Evolutionary conservation across 92 coral and sea anemone species (phyloP).

Genomic region (Porites lobata): DNA sequence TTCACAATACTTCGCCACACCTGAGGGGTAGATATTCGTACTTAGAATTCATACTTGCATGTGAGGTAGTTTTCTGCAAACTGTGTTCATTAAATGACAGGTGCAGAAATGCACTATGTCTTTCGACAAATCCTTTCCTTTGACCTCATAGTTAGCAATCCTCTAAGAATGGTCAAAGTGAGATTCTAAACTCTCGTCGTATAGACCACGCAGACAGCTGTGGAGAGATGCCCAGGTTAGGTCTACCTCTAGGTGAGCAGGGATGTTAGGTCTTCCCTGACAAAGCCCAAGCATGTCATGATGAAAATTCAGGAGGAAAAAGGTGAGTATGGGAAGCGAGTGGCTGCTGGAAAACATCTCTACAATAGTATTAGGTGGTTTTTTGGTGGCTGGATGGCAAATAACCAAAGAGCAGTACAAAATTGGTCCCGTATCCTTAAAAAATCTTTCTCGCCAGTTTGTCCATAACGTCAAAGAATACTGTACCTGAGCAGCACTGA

Average conservation of each 20-base stretch:
- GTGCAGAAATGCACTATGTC: neutral
- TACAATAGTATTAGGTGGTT: neutral
- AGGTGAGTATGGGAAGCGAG: neutral
- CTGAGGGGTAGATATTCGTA: too few relatives aligned
- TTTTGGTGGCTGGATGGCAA: neutral
- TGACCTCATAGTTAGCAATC: neutral
- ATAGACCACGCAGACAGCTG: neutral
- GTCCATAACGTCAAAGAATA: neutral
- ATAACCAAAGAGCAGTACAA: constrained; percentile 1
- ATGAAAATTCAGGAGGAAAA: neutral
- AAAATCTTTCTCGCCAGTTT: neutral
- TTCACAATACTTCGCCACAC: too few relatives aligned
- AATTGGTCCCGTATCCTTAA: neutral
- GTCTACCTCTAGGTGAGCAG: neutral
- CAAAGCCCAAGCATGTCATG: too few relatives aligned
- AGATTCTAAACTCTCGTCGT: neutral
- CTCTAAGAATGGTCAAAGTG: neutral
- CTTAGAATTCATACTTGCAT: neutral
- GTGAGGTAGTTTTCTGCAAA: neutral
- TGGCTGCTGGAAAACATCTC: neutral
- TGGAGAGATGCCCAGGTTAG: neutral
- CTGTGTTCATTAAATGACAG: neutral
- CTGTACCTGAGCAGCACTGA: neutral
- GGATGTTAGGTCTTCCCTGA: neutral
- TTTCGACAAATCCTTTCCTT: neutral